Conservation (phyloP, 2,113 vertebrate genomes). For the Hippocampus comes region DNA sequence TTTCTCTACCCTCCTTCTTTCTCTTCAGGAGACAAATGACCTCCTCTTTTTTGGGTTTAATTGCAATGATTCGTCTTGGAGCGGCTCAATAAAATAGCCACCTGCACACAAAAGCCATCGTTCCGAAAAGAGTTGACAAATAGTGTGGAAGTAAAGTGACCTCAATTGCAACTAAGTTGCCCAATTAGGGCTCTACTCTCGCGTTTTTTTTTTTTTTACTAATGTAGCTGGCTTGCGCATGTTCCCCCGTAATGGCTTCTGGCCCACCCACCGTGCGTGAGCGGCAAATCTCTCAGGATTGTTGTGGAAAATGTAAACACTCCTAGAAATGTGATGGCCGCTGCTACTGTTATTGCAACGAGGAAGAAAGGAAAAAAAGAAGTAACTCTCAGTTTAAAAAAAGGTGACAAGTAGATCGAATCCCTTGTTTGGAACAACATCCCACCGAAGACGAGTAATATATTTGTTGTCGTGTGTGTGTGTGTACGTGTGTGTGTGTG, state of each 20-base stretch:
- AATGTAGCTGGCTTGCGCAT: too few relatives aligned
- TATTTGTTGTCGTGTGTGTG: not conserved
- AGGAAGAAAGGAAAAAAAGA: too few relatives aligned
- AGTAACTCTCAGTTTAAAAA: too few relatives aligned
- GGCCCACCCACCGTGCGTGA: too few relatives aligned
- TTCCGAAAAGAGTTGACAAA: not conserved
- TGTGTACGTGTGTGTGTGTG: slow-evolving; percentile 1
- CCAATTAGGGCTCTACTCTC: too few relatives aligned
- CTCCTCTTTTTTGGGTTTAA: slow-evolving; percentile 28
- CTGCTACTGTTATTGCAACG: too few relatives aligned
- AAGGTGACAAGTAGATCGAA: too few relatives aligned
- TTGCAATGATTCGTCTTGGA: slow-evolving; percentile 50
- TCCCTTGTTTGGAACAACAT: not conserved
- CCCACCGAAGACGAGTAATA: not conserved
- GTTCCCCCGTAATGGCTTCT: too few relatives aligned
- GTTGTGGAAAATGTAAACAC: too few relatives aligned
- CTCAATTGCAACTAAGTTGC: not conserved
- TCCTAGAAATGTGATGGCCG: too few relatives aligned
- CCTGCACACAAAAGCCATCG: not conserved
- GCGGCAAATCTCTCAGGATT: too few relatives aligned
- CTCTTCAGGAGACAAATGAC: slow-evolving; percentile 23
- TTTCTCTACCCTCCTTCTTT: not conserved
- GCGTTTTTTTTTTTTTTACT: too few relatives aligned
- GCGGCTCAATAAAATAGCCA: slow-evolving; percentile 24
- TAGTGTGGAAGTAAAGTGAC: not conserved